phyloP scores from a whole-genome alignment of 1,140 invertebrate genomes.

The Agrilus planipennis region DNA sequence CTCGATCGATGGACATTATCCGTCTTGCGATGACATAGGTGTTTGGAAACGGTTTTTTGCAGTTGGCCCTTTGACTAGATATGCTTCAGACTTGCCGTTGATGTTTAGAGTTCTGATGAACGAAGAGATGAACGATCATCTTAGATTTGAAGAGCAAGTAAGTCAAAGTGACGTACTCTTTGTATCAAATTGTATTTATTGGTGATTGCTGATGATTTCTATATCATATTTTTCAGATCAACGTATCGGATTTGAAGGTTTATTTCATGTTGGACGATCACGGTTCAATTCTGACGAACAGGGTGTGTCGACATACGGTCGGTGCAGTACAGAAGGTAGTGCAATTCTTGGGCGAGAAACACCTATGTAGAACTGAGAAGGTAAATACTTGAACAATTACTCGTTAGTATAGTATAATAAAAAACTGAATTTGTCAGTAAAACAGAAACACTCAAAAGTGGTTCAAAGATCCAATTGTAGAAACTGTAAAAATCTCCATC shows the following conservation, averaged over 20 bases:
- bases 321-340: constrained; percentile 37
- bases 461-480: too few relatives aligned
- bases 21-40: constrained; percentile 5
- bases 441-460: too few relatives aligned
- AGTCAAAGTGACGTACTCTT: too few relatives aligned
- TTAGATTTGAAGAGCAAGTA: constrained; percentile 20
- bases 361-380: neutral
- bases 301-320: constrained; percentile 53
- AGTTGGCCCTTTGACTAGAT: constrained; percentile 72
- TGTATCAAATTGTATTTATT: neutral
- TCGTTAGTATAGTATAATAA: neutral
- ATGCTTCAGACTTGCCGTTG: constrained; percentile 66
- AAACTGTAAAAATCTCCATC: too few relatives aligned
- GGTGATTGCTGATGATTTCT: neutral
- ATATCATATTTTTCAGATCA: constrained; percentile 46
- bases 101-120: constrained; percentile 45
- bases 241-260: constrained; percentile 55
- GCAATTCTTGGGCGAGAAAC: neutral
- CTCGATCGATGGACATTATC: constrained; percentile 39
- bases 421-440: too few relatives aligned
- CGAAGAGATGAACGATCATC: constrained; percentile 11
- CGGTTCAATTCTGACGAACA: constrained; percentile 45
- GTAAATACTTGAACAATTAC: neutral
- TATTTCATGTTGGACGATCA: constrained; percentile 69
- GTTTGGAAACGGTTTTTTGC: constrained; percentile 35